Percentiles rank a stretch among this genome's conserved stretches.
Evolutionary conservation across 2,888 invertebrate genomes (phyloP).

Genomic region (Agrochola macilenta): DNA sequence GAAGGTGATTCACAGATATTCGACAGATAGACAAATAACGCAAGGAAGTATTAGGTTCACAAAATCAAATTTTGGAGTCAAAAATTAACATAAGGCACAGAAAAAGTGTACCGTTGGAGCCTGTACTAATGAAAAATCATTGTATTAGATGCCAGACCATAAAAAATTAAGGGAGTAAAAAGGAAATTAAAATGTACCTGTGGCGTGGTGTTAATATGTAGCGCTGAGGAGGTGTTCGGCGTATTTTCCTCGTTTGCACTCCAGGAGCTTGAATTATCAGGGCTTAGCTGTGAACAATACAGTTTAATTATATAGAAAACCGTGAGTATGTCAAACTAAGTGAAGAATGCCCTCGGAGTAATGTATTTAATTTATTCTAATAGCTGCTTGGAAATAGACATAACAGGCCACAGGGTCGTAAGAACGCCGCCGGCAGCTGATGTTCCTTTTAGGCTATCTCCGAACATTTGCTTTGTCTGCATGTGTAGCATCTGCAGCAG

Average conservation of each 20-base stretch:
- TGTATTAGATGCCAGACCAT: too few relatives aligned
- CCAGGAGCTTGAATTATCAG: constrained; percentile 83
- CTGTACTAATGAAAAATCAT: too few relatives aligned
- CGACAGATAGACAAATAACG: background rate
- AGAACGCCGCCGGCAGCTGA: background rate
- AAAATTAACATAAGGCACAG: too few relatives aligned
- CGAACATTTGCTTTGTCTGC: background rate
- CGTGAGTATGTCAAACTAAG: background rate
- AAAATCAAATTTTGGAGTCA: too few relatives aligned
- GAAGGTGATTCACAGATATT: background rate
- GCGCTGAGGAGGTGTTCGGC: constrained; percentile 80
- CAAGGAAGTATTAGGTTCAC: too few relatives aligned
- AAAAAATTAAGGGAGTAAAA: background rate
- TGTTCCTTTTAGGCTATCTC: background rate
- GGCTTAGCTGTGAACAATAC: constrained; percentile 77
- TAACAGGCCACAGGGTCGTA: too few relatives aligned
- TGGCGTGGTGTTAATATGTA: constrained; percentile 87
- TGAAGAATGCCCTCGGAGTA: too few relatives aligned
- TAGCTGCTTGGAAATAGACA: background rate
- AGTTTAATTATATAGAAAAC: background rate
- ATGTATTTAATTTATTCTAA: background rate
- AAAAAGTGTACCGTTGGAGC: too few relatives aligned
- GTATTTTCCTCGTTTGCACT: constrained; percentile 81
- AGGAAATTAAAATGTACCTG: constrained; percentile 75
- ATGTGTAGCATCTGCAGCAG: background rate